Conservation (phyloP, 2,797 vertebrate genomes). For the Phaenicophaeus curvirostris region DNA sequence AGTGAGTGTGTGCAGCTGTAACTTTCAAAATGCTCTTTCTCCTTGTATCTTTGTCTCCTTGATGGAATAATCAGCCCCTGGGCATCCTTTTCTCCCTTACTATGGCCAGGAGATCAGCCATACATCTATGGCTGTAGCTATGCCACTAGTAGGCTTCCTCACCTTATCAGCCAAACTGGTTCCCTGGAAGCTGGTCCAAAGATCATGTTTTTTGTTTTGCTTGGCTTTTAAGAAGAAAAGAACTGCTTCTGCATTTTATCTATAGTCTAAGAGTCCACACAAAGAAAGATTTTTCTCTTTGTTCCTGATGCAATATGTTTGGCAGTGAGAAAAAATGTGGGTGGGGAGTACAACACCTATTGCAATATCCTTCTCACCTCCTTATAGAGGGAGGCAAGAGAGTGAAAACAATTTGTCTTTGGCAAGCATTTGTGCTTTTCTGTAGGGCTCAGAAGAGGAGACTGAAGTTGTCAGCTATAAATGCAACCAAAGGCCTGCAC, state of each 20-base stretch:
- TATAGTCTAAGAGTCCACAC: background rate
- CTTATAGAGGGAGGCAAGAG: background rate
- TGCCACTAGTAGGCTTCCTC: background rate
- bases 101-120: background rate
- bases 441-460: background rate
- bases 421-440: background rate
- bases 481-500: background rate
- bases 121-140: background rate
- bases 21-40: background rate
- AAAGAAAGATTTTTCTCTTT: constrained; percentile 15
- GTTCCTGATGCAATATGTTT: constrained; percentile 39
- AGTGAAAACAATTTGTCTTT: constrained; percentile 34
- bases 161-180: background rate
- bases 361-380: constrained; percentile 42
- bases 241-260: background rate
- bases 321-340: constrained; percentile 50
- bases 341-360: constrained; percentile 30
- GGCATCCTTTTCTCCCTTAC: background rate
- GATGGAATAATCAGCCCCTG: background rate
- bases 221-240: background rate
- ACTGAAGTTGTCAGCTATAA: background rate
- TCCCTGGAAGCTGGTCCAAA: background rate
- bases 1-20: accelerated
- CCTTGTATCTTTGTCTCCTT: background rate
- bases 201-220: background rate